Evolutionary conservation across 2,888 invertebrate species (phyloP), one percentile per base, ranked within the genome.

Genomic region (Eulithis prunata): DNA sequence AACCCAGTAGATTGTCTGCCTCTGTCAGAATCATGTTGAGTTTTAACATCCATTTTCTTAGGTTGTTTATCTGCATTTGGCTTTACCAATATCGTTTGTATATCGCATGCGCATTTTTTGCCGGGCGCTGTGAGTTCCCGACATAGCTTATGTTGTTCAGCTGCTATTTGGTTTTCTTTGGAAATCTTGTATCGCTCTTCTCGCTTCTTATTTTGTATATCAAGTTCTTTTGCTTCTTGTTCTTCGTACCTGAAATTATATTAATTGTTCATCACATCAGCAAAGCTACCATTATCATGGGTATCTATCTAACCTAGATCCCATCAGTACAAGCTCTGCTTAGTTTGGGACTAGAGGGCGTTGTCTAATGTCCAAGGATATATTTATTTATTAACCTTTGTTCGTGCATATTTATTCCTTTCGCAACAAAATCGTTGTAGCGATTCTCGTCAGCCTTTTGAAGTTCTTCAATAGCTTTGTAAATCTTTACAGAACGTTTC

Each of bases 341-440:
- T 21, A 21, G 21, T 21, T 21, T 21, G 21, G 2, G 21, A 21
- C 21, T 21, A 21, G 21, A 21, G 21, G 21, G 21, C 21, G 21
- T 21, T 21, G 21, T 21, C 21, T 21, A 21, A 21, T 21, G 21
- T 21, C 21, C 21, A 21, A 21, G 21, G 21, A 21, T 21, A 21
- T 21, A 21, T 21, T 21, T 21, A 21, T 21, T 21, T 21, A 21
- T 21, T 13, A 6, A 86, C 83, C 73, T 72, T 49, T 73, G 43
- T 60, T 79, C 78, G 1, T 68, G 63, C 21, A 59, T 62, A 63
- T 75, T 71, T 10, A 79, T 68, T 55, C 79, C 82, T 66, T 77
- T 81, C 14, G 81, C 75, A 14, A 87, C 54, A 61, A 87, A 85
- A 12, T 78, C 76, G 2, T 85, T 75, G 55, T 81, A 83, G 46